phyloP scores from a whole-genome alignment of 2,113 vertebrate species.

The Callaeas wilsoni region DNA sequence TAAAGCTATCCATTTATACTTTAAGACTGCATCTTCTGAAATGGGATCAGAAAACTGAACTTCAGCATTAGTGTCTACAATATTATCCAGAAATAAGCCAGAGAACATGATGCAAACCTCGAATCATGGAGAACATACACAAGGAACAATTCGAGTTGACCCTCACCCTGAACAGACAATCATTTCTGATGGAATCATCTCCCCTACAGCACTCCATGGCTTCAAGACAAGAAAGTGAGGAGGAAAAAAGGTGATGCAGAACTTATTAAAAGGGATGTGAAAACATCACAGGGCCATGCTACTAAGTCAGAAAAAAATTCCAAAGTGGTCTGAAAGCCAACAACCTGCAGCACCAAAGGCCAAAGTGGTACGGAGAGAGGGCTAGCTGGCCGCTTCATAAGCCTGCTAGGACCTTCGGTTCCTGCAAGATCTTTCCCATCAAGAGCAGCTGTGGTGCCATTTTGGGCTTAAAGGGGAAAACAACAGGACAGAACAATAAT shows the following conservation, averaged over 20 bases:
- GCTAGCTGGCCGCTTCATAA: fast-evolving
- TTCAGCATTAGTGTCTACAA: not conserved
- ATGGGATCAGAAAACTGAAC: not conserved
- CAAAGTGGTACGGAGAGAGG: not conserved
- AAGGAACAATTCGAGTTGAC: not conserved
- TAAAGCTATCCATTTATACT: not conserved
- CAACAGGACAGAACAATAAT: not conserved
- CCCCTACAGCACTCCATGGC: not conserved
- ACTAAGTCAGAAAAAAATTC: not conserved
- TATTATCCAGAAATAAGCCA: not conserved
- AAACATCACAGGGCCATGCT: not conserved
- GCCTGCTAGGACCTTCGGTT: not conserved
- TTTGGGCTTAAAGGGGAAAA: not conserved
- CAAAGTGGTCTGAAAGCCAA: not conserved
- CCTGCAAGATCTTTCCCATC: not conserved
- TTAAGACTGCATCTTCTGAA: not conserved
- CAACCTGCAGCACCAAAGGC: not conserved
- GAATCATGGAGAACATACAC: not conserved
- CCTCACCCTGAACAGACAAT: not conserved
- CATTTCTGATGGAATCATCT: not conserved
- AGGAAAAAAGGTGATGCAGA: not conserved
- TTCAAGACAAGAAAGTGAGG: not conserved
- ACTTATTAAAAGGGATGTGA: not conserved
- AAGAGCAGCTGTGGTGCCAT: not conserved
- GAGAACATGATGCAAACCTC: not conserved